Percentiles rank a stretch among this genome's conserved stretches.
These are phyloP conservation scores for Phenganax subtilis DNA, from an alignment of 92 coral and sea anemone species.

Conservation along the genomic window DNA sequence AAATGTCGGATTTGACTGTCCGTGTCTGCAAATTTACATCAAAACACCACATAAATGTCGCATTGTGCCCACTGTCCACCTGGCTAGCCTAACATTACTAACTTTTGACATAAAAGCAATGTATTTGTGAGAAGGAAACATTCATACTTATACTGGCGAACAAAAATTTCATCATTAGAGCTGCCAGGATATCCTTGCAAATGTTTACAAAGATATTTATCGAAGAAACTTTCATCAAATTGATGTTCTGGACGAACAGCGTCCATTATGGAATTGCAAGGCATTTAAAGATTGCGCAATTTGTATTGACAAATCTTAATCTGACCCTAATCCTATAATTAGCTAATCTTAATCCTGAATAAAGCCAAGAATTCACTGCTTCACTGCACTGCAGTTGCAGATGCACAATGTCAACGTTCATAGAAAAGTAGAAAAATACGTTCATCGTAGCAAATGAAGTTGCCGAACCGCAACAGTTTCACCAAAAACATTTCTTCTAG, in stretches of 20 bases:
- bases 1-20: conserved; percentile 97
- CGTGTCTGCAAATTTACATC: conserved; percentile 51
- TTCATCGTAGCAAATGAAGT: too few species aligned
- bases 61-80: too few species aligned
- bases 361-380: too few species aligned
- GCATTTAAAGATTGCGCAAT: background rate
- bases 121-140: background rate
- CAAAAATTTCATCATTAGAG: conserved; percentile 45
- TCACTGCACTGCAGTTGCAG: too few species aligned
- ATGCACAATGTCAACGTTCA: too few species aligned
- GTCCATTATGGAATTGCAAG: conserved; percentile 46
- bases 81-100: too few species aligned
- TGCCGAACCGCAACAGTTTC: too few species aligned
- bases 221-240: conserved; percentile 58
- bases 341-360: too few species aligned
- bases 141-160: conserved; percentile 71
- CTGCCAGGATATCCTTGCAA: conserved; percentile 52
- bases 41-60: background rate
- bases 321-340: background rate
- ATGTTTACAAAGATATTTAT: conserved; percentile 51
- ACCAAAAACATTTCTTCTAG: too few species aligned
- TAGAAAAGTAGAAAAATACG: too few species aligned
- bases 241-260: conserved; percentile 66
- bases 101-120: too few species aligned
- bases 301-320: background rate